Conservation (phyloP, 2,797 vertebrate species). For the Labroides dimidiatus region DNA sequence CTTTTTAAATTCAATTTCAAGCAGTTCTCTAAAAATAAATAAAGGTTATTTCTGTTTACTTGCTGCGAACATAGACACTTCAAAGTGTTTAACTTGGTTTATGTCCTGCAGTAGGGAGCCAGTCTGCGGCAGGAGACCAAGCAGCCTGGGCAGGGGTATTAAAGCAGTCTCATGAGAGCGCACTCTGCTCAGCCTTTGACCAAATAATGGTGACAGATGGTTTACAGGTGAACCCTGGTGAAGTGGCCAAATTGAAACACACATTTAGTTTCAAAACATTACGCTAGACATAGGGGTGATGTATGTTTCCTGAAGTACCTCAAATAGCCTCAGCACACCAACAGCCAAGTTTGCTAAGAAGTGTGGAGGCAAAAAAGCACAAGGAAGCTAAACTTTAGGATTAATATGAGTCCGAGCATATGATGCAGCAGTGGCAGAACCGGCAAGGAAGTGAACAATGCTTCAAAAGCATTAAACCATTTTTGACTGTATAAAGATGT, state of each 20-base stretch:
- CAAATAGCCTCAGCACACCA: constrained; percentile 2
- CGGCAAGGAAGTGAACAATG: too few species aligned
- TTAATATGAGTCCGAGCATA: too few species aligned
- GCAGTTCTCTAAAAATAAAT: background rate
- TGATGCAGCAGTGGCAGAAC: too few species aligned
- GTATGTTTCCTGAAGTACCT: constrained; percentile 5
- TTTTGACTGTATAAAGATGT: too few species aligned
- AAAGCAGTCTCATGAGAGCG: constrained; percentile 10
- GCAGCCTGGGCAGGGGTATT: constrained; percentile 10
- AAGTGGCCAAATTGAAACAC: constrained; percentile 1
- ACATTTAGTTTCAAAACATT: constrained; percentile 26
- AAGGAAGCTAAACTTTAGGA: too few species aligned
- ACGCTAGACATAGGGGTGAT: constrained; percentile 2
- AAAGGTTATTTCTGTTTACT: background rate
- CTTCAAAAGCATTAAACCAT: too few species aligned
- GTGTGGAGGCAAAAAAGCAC: background rate
- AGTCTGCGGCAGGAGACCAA: constrained; percentile 9
- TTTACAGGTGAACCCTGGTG: constrained; percentile 14
- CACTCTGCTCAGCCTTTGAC: constrained; percentile 23
- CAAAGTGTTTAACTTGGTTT: background rate
- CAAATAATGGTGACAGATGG: constrained; percentile 33
- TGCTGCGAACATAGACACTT: constrained; percentile 7
- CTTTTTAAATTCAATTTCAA: background rate
- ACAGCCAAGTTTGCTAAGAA: background rate
- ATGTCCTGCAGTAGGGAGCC: background rate